Evolutionary conservation across 2,888 invertebrate species (phyloP), one percentile per base, ranked within the genome.

Genomic region (Mactromeris polynyma): DNA sequence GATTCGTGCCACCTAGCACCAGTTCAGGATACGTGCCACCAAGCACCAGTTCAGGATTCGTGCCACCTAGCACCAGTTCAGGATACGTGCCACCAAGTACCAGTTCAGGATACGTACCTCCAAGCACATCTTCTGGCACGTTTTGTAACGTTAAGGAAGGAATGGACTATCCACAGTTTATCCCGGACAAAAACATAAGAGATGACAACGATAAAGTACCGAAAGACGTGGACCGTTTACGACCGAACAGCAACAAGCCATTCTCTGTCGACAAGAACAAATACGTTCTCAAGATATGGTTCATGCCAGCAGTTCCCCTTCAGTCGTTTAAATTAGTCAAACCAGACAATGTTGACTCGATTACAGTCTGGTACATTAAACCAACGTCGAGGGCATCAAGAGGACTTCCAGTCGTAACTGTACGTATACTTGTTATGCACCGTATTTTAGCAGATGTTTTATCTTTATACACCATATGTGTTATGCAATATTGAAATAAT

Each of bases 181-280:
- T 84, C 19, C 84, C 84, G 26, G 33, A 79, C 26, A 36, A 4
- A 17, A 73, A 36, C 73, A 73, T 85, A 19, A 81, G 73, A 38
- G 64, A 40, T 21, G 54, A 42, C n/a, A 31, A 79, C 33, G 80
- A 46, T 58, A 58, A 77, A 78, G 26, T n/a, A 51, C 73, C 58
- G 17, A 31, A 36, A 36, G 46, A 81, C 33, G 73, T 81, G 26
- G 84, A 51, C 17, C 40, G 21, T 17, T 33, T 88, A n/a, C 42
- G 88, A 84, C 84, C 88, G 38, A 54, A 26, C n/a, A 85, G 42
- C 38, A 69, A 77, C 46, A 26, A 84, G 77, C 83, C 83, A 19
- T 81, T 87, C 26, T 33, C 36, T 11, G 80, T 84, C 31, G 26
- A 87, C 79, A 83, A 54, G 36, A 9, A 33, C 19, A 80, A 42